Evolutionary conservation across 2,113 vertebrate species (phyloP), one percentile per base, ranked within the genome.

Genomic region (Lepisosteus osseus): DNA sequence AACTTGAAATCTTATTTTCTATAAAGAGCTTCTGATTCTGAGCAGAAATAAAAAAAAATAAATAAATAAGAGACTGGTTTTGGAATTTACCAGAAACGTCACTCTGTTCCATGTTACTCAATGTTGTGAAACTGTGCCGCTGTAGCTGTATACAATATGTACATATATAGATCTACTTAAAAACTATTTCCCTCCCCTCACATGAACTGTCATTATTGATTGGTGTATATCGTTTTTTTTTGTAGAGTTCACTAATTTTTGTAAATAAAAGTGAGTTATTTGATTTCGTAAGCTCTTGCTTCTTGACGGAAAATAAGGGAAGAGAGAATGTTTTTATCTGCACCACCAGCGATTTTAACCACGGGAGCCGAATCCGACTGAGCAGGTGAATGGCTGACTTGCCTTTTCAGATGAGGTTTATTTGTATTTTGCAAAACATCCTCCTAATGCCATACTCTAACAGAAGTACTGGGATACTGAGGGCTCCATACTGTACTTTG

Each of bases 201-300:
- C 55, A 77, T 70, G 54, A 61, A 57, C 69, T 70, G n/a, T 68
- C 70, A 83, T 82, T 82, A 75, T 82, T 84, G 83, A 77, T 76
- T 51, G 47, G 47, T 51, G 47, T 51, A 51, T 71, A 68, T 73
- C 65, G 69, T 63, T 65, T 76, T 76, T 55, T 43, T 80, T 78
- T 78, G 70, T 68, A 81, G 80, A 76, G 65, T 78, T 81, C 61
- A 72, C 7, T 61, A 14, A 57, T 79, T 87, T 88, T 89, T 86
- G 78, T 86, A 89, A 78, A 79, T 85, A 82, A 80, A 82, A 56
- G 74, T 82, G 63, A 75, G 77, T 81, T 82, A 76, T 71, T 76
- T 74, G 75, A 72, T 65, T 40, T 67, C 15, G 1, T 70, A 51
- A 51, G 1, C 47, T 51, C 9, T 51, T 2, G 9, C 5, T 51